These are phyloP conservation scores for Ditylenchus dipsaci DNA, from an alignment of 1,140 invertebrate genomes.

Conservation along the genomic window DNA sequence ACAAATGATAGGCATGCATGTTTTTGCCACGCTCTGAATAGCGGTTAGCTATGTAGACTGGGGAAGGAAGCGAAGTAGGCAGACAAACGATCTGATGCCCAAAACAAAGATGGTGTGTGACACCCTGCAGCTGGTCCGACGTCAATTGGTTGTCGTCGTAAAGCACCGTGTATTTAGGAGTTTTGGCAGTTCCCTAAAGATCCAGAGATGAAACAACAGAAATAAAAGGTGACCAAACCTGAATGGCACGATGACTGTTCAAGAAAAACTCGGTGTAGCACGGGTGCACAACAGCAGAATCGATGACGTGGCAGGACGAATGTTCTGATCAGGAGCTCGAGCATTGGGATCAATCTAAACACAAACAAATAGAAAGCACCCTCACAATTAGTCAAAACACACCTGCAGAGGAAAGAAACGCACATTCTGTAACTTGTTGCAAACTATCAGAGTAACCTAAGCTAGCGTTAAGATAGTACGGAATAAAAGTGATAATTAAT, in stretches of 20 bases:
- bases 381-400: not conserved
- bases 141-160: conserved; percentile 28
- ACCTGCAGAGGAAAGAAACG: conserved; percentile 33
- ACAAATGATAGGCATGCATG: conserved; percentile 9
- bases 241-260: conserved; percentile 34
- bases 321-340: conserved; percentile 33
- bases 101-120: conserved; percentile 41
- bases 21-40: conserved; percentile 31
- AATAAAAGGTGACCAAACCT: conserved; percentile 22
- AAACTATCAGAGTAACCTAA: conserved; percentile 32
- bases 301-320: conserved; percentile 34
- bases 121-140: conserved; percentile 14
- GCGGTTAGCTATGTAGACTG: conserved; percentile 32
- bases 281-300: conserved; percentile 36
- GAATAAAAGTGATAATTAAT: no score
- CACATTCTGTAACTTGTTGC: conserved; percentile 36
- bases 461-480: no score
- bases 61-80: conserved; percentile 20
- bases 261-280: conserved; percentile 34
- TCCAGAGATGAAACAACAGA: conserved; percentile 7
- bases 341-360: conserved; percentile 27
- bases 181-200: conserved; percentile 37
- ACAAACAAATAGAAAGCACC: not conserved
- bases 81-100: conserved; percentile 38
- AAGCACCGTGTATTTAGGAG: conserved; percentile 37